phyloP scores from a whole-genome alignment of 2,113 vertebrate species.

The Meles meles region DNA sequence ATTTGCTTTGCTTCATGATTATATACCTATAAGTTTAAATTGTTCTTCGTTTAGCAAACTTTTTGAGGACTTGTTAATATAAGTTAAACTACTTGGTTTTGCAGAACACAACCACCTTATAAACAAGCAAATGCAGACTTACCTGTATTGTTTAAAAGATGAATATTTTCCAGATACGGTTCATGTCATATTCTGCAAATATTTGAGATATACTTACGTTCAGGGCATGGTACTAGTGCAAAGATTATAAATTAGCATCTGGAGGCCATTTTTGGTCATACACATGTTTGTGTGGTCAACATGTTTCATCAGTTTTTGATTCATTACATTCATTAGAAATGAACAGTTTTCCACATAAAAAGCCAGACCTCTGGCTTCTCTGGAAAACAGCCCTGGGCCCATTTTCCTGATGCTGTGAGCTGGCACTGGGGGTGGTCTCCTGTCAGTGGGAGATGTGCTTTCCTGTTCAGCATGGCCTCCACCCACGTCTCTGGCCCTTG shows the following conservation, averaged over 20 bases:
- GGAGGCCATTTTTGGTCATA: not conserved
- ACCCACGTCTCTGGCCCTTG: accelerated
- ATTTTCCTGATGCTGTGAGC: not conserved
- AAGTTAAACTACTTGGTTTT: not conserved
- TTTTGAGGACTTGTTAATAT: not conserved
- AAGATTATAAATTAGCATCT: not conserved
- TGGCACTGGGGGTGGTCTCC: too few relatives aligned
- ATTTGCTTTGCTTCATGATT: not conserved
- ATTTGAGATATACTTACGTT: not conserved
- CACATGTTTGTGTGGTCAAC: not conserved
- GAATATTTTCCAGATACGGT: not conserved
- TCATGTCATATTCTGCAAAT: not conserved
- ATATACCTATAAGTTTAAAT: not conserved
- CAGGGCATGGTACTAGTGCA: not conserved
- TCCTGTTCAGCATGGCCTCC: not conserved
- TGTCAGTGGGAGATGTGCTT: accelerated
- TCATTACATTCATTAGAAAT: not conserved
- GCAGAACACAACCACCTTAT: not conserved
- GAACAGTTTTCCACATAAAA: not conserved
- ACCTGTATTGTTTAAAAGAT: not conserved
- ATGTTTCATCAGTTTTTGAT: not conserved
- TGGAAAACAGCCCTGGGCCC: not conserved
- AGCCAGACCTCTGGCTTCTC: not conserved
- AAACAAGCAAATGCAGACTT: not conserved
- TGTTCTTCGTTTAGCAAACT: not conserved